Evolutionary conservation across 1,140 invertebrate genomes (phyloP).

Genomic region (Ruditapes philippinarum): DNA sequence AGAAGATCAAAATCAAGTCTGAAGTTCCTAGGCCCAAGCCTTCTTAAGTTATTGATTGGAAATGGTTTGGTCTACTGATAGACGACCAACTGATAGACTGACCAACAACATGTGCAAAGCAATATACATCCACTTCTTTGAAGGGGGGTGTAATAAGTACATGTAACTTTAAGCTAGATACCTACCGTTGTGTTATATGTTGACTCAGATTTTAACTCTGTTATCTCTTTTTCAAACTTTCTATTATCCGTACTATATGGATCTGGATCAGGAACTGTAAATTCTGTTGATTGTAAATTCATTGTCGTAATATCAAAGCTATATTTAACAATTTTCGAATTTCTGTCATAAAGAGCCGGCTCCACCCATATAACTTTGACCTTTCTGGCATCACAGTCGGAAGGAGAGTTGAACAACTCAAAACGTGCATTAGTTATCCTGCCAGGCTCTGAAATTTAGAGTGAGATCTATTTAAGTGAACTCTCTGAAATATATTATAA

Average conservation of each 20-base stretch:
- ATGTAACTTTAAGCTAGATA: background rate
- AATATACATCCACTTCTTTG: no score
- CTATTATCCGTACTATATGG: background rate
- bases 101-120: no score
- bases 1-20: no score
- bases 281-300: background rate
- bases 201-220: background rate
- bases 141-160: no score
- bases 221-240: background rate
- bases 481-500: no score
- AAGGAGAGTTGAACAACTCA: background rate
- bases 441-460: background rate
- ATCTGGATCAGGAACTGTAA: background rate
- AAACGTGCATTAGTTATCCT: background rate
- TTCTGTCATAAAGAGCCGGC: background rate
- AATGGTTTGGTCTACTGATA: no score
- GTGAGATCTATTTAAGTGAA: no score
- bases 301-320: no score
- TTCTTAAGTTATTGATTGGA: no score
- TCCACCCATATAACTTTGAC: background rate
- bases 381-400: conserved; percentile 18
- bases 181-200: background rate
- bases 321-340: background rate
- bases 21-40: no score
- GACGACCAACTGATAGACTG: no score